These are phyloP conservation scores for Meteorus cinctellus DNA, from an alignment of 2,888 invertebrate genomes.

Conservation along the genomic window DNA sequence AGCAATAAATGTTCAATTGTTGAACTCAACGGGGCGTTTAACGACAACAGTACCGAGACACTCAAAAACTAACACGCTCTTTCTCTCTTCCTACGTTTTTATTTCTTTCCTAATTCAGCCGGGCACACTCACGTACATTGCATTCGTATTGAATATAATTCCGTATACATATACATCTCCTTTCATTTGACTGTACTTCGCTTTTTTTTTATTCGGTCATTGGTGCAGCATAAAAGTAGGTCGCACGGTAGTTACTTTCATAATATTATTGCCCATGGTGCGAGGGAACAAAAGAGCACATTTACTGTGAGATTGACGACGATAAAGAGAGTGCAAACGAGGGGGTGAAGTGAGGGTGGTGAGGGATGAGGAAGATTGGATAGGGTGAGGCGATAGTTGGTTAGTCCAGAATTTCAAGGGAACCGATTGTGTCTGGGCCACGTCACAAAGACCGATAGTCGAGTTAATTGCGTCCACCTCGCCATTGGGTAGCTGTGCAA, in stretches of 20 bases:
- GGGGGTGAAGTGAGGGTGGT: neutral
- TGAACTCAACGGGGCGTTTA: slow-evolving; percentile 50
- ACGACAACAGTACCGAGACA: slow-evolving; percentile 39
- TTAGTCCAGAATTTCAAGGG: slow-evolving; percentile 56
- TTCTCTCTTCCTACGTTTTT: slow-evolving; percentile 5
- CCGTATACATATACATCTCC: slow-evolving; percentile 1
- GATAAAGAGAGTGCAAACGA: slow-evolving; percentile 3
- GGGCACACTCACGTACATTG: neutral
- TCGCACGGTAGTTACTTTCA: slow-evolving; percentile 12
- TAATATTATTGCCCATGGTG: slow-evolving; percentile 12
- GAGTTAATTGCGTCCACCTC: slow-evolving; percentile 62
- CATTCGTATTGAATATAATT: slow-evolving; percentile 9
- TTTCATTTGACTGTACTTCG: slow-evolving; percentile 8
- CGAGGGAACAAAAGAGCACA: slow-evolving; percentile 5
- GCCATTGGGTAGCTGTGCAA: slow-evolving; percentile 56
- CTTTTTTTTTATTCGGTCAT: slow-evolving; percentile 5
- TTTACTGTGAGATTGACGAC: slow-evolving; percentile 5
- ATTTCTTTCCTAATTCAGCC: neutral
- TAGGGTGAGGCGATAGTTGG: slow-evolving; percentile 20
- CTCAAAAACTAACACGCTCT: slow-evolving; percentile 40
- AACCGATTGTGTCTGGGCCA: slow-evolving; percentile 56
- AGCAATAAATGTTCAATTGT: slow-evolving; percentile 58
- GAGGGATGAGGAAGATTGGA: neutral
- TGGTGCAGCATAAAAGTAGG: slow-evolving; percentile 14
- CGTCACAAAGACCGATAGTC: slow-evolving; percentile 58